Evolutionary conservation across 2,113 vertebrate species (phyloP), one percentile per base, ranked within the genome.

Genomic region (Psittacula cyanocephala): DNA sequence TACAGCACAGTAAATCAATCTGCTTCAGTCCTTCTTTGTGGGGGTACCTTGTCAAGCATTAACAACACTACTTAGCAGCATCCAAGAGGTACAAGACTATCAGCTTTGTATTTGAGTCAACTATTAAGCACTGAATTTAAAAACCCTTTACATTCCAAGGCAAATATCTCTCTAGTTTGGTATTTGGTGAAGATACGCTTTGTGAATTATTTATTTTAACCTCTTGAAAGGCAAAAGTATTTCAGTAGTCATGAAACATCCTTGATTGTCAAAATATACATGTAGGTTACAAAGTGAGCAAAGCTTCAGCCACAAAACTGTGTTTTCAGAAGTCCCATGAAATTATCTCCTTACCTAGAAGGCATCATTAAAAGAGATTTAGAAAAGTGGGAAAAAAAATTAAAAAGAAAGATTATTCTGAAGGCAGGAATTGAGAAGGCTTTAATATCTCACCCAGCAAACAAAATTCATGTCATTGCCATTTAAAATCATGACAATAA

Each of bases 361-460:
- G 96, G 88, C 83, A 95, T 94, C 79, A 92, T 94, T 97, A 96
- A 93, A 97, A 81, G 29, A 86, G 35, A 88, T 44, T 89, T 71
- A 82, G 72, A 88, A 91, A 94, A 92, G 63, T 2, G 59, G 35
- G 39, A 82, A 85, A 17, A 35, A 69, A 86, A 23, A 22, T 1
- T 11, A 44, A 28, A 39, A 62, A 72, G 53, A 82, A 11, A 52
- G 1, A 41, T 63, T 29, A 55, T 91, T 93, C 50, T 50, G 31
- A 91, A 95, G 35, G 25, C 22, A 17, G 60, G 13, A 92, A 53
- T 88, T 89, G 13, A 94, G 55, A 95, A 81, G 44, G 22, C 92
- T 92, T 91, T 86, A 90, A 71, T 53, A 94, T 93, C 57, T 74
- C 75, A 70, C 15, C n/a, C 78, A 46, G 91, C 65, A 89, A 8